Evolutionary conservation across 2,888 invertebrate genomes (phyloP).

Genomic region (Coenonympha arcania): DNA sequence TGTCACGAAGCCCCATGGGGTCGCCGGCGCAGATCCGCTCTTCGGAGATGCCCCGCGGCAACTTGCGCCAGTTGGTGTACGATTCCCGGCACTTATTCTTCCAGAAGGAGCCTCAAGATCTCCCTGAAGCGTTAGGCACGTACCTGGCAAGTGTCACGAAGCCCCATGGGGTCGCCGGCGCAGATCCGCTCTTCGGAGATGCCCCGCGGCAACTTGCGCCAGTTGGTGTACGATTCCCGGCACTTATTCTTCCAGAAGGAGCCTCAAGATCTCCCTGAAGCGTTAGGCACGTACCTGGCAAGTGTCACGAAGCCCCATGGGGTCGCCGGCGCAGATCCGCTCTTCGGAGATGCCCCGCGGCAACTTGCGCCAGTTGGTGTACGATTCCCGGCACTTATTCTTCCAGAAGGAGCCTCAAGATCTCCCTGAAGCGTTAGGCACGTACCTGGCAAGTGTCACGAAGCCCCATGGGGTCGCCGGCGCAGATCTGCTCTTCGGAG

Average conservation of each 20-base stretch:
- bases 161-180: slow-evolving; percentile 54
- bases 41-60: slow-evolving; percentile 47
- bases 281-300: slow-evolving; percentile 49
- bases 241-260: slow-evolving; percentile 39
- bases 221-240: slow-evolving; percentile 42
- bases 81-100: slow-evolving; percentile 41
- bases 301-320: slow-evolving; percentile 47
- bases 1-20: slow-evolving; percentile 46
- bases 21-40: slow-evolving; percentile 64
- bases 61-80: slow-evolving; percentile 49
- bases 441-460: slow-evolving; percentile 59
- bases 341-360: slow-evolving; percentile 46
- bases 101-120: too few species aligned
- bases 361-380: slow-evolving; percentile 49
- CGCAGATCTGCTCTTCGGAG: slow-evolving; percentile 52
- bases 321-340: slow-evolving; percentile 63
- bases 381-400: slow-evolving; percentile 44
- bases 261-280: slow-evolving; percentile 42
- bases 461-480: slow-evolving; percentile 52
- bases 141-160: slow-evolving; percentile 58
- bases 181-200: slow-evolving; percentile 53
- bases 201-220: slow-evolving; percentile 53
- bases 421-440: slow-evolving; percentile 36
- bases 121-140: slow-evolving; percentile 38
- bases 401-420: too few species aligned